phyloP scores from a whole-genome alignment of 2,113 vertebrate genomes.

The Cottus gobio region DNA sequence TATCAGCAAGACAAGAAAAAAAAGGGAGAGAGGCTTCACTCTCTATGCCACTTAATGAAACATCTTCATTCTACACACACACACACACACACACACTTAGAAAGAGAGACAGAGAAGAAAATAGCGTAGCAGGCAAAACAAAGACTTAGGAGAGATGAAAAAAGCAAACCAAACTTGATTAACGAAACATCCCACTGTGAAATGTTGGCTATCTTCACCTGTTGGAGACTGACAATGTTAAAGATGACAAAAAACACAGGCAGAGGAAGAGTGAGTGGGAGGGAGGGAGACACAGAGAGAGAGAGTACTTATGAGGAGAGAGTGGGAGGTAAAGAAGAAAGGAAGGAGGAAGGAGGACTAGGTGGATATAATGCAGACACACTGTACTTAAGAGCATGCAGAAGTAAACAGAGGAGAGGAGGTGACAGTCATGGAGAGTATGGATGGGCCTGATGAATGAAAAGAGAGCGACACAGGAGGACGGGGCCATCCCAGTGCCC shows the following conservation, averaged over 20 bases:
- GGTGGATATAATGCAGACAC: constrained; percentile 23
- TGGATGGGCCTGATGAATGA: not conserved
- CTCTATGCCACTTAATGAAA: constrained; percentile 42
- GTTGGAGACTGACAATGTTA: constrained; percentile 11
- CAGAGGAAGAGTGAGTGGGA: constrained; percentile 30
- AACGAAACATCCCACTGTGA: constrained; percentile 11
- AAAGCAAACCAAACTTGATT: not conserved
- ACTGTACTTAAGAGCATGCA: constrained; percentile 1
- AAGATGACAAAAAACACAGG: not conserved
- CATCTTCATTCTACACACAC: constrained; percentile 24
- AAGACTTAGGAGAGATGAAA: not conserved
- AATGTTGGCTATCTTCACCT: constrained; percentile 30
- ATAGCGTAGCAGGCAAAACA: not conserved
- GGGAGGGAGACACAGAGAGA: constrained; percentile 9
- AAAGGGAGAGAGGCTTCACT: constrained; percentile 31
- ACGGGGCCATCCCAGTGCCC: not conserved
- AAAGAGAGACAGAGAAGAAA: not conserved
- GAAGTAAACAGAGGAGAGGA: not conserved
- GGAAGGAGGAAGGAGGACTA: constrained; percentile 41
- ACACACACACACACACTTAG: not conserved
- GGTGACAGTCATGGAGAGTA: constrained; percentile 5
- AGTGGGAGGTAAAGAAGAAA: constrained; percentile 52
- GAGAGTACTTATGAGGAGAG: constrained; percentile 7
- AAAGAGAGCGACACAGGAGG: not conserved
- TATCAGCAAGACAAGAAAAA: constrained; percentile 46